Base-by-base conservation (phyloP, 2,797 vertebrate genomes). In the Scleropages formosus region DNA sequence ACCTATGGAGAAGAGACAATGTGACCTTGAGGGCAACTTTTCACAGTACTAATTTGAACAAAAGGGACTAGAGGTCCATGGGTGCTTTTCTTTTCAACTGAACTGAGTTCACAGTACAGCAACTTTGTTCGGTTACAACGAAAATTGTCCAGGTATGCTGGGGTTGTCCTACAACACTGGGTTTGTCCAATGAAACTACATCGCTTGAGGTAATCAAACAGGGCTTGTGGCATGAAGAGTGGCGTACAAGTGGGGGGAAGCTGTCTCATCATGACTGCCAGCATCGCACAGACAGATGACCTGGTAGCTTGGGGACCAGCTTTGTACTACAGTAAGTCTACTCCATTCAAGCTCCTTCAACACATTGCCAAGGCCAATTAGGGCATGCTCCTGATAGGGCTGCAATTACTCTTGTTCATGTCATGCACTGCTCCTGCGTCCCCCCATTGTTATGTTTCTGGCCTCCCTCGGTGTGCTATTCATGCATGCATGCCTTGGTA, bases 281-380 rank as follows among this genome's bases (percentile, higher is more conserved):
- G n/a, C n/a, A n/a, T n/a, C n/a, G n/a, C n/a, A n/a, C n/a, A n/a
- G n/a, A n/a, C n/a, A n/a, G n/a, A n/a, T n/a, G n/a, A n/a, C n/a
- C n/a, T n/a, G n/a, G n/a, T n/a, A n/a, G n/a, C n/a, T n/a, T n/a
- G n/a, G n/a, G n/a, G n/a, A n/a, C n/a, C n/a, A n/a, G n/a, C n/a
- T n/a, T n/a, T n/a, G n/a, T n/a, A n/a, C n/a, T n/a, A n/a, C n/a
- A n/a, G n/a, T n/a, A n/a, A n/a, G 6, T 22, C 75, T 22, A 8
- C 13, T 66, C 74, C 24, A 13, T 39, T 53, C 74, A 24, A 18
- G 18, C 66, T 53, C n/a, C n/a, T 53, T 80, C 85, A 85, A 80
- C 83, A 89, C 87, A 89, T 89, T 87, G 90, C 87, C 86, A 83
- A 88, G 89, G 89, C 90, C 92, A 94, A 93, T 94, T 93, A 94